phyloP scores from a whole-genome alignment of 2,113 vertebrate genomes.

The Acanthisitta chloris region DNA sequence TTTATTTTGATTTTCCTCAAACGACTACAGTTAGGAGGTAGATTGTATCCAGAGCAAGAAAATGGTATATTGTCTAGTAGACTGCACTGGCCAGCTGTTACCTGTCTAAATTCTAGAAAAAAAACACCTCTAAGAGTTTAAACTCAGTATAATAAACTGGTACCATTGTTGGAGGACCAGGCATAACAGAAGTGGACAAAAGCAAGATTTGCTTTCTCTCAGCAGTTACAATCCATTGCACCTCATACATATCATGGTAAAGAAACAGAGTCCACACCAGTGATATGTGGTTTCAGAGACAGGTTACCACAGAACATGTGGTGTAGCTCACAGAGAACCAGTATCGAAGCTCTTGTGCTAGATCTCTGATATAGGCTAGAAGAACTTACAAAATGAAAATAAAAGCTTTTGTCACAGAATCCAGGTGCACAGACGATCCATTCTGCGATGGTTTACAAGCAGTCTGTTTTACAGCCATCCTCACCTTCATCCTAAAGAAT shows the following conservation, averaged over 20 bases:
- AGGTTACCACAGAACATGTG: fast-evolving
- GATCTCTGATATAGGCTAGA: not conserved
- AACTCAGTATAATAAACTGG: not conserved
- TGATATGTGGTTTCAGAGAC: not conserved
- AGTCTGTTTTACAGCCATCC: not conserved
- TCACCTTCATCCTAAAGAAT: not conserved
- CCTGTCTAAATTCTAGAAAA: not conserved
- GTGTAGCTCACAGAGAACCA: not conserved
- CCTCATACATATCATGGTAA: fast-evolving
- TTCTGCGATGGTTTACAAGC: not conserved
- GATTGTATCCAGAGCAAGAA: not conserved
- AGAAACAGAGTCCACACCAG: not conserved
- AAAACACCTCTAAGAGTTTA: not conserved
- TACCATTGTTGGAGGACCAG: not conserved
- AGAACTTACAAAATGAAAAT: not conserved
- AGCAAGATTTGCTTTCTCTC: not conserved
- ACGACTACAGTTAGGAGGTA: not conserved
- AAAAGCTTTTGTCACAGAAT: not conserved
- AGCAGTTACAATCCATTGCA: not conserved
- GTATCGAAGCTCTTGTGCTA: not conserved
- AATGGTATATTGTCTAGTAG: not conserved
- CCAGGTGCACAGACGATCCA: not conserved
- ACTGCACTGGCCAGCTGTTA: not conserved
- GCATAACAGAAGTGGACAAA: not conserved
- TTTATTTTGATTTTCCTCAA: not conserved